Evolutionary conservation across 2,888 invertebrate genomes (phyloP).

Genomic region (Ochropleura plecta): DNA sequence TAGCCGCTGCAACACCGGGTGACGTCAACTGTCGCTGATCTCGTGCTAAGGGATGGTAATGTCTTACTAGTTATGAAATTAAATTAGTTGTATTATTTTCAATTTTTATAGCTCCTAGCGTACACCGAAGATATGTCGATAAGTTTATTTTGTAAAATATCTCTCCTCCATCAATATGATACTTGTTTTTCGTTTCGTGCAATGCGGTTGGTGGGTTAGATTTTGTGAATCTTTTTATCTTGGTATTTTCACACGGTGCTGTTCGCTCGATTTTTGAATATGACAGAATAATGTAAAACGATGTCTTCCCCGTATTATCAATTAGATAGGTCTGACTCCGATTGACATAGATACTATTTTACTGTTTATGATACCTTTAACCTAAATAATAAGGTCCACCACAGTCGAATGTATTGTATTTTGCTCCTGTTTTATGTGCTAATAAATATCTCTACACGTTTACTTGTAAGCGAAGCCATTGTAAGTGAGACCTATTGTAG

Average conservation of each 20-base stretch:
- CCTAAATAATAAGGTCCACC: constrained; percentile 44
- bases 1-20: constrained; percentile 79
- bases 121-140: constrained; percentile 91
- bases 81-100: constrained; percentile 91
- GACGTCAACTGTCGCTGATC: constrained; percentile 89
- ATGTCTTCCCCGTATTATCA: constrained; percentile 86
- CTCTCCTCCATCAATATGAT: constrained; percentile 90
- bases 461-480: constrained; percentile 79
- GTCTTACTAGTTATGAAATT: constrained; percentile 90
- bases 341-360: constrained; percentile 59
- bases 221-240: constrained; percentile 67
- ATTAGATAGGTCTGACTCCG: constrained; percentile 74
- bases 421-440: constrained; percentile 56
- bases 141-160: constrained; percentile 90
- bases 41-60: constrained; percentile 91
- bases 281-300: constrained; percentile 72
- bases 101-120: constrained; percentile 91
- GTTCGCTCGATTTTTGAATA: constrained; percentile 69
- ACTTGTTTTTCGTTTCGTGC: constrained; percentile 77
- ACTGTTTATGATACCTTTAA: constrained; percentile 46
- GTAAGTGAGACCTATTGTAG: constrained; percentile 84
- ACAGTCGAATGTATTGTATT: constrained; percentile 50
- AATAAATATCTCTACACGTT: constrained; percentile 59
- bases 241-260: constrained; percentile 77
- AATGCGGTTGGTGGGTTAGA: constrained; percentile 74